Evolutionary conservation across 2,113 vertebrate genomes (phyloP), one percentile per base, ranked within the genome.

Genomic region (Tamias sibiricus): DNA sequence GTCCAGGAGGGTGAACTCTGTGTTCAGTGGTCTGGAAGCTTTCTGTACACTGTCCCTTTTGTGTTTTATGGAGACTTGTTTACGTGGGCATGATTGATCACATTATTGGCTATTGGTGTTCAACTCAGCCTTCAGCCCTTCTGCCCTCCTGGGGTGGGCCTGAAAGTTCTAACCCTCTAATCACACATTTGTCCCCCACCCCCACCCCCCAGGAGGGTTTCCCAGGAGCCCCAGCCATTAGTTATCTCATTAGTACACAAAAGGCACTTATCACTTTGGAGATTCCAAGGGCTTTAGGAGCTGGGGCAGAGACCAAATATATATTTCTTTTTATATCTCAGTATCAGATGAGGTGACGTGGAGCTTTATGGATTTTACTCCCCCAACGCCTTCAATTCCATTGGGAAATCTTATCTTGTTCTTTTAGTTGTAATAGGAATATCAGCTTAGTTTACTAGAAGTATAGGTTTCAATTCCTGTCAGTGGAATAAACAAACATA

Each of bases 371-470:
- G 24, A 84, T 92, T 94, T 95, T 9, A 87, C 93, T 13, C 16
- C 35, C 35, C 5, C n/a, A 59, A 6, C 32, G 4, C 37, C 66
- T 90, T 81, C 81, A 32, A 40, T 93, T 96, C 68, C 42, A 87
- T 72, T 95, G 89, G 47, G 71, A 79, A 94, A 82, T 77, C 42
- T 94, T 66, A 44, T 47, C 84, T 93, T 91, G 24, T 86, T 95
- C 19, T 72, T 95, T 87, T 69, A 92, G 68, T 76, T 90, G 9
- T 84, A 68, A 22, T 85, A 71, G 71, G 35, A 87, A 80, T 87
- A 90, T 75, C 16, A 96, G 47, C 24, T 75, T 57, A 80, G 40
- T 93, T 95, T 96, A 93, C 52, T 91, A 32, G 81, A 87, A 92
- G 19, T 79, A 28, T 40, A 62, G 32, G 44, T 76, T 96, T 92